phyloP scores from a whole-genome alignment of 2,888 invertebrate genomes.

The Meta bourneti region DNA sequence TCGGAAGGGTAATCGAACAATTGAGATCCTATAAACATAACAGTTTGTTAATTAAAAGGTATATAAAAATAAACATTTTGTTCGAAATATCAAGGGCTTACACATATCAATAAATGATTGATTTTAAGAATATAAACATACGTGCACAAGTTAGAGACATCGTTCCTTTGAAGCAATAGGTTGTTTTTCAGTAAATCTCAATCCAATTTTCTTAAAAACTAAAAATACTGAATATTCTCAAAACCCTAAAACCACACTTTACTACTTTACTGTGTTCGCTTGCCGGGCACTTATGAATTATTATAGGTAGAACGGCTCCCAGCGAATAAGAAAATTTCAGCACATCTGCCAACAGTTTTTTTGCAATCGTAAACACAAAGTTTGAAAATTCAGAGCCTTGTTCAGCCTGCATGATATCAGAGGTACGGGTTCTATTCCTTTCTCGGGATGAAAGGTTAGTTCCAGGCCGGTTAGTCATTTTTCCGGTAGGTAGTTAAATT shows the following conservation, averaged over 20 bases:
- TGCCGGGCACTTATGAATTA: not conserved
- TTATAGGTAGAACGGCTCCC: not conserved
- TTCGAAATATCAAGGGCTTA: too few species aligned
- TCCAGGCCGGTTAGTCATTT: too few species aligned
- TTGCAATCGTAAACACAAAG: too few species aligned
- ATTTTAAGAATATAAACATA: slow-evolving; percentile 22
- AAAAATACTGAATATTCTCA: not conserved
- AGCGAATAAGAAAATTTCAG: not conserved
- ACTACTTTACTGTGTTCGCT: not conserved
- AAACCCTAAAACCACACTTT: not conserved
- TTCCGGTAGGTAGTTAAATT: too few species aligned
- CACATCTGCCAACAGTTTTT: not conserved
- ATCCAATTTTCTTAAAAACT: not conserved
- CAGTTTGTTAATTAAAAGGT: not conserved
- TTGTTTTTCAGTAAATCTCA: not conserved
- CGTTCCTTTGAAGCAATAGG: not conserved
- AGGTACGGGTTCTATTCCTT: too few species aligned
- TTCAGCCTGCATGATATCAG: too few species aligned
- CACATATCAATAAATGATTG: too few species aligned
- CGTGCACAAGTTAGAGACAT: slow-evolving; percentile 59
- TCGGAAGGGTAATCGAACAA: not conserved
- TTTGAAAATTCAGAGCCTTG: too few species aligned
- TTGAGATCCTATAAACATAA: not conserved
- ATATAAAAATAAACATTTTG: not conserved
- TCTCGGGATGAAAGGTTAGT: too few species aligned